These are phyloP conservation scores for Copsychus sechellarum DNA, from an alignment of 2,113 vertebrate genomes.

Conservation along the genomic window DNA sequence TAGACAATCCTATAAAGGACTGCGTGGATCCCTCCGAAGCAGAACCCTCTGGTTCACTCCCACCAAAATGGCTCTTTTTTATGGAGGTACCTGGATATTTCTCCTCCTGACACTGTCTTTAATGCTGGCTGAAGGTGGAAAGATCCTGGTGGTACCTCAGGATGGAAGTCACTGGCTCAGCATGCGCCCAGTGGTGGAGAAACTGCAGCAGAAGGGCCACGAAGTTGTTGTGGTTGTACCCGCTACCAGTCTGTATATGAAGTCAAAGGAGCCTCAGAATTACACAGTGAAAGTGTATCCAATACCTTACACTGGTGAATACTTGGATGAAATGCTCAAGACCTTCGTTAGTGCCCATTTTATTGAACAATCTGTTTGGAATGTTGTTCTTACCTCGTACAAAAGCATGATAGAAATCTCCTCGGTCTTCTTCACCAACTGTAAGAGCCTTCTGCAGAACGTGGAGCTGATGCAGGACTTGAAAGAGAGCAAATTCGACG, in stretches of 20 bases:
- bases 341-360: background rate
- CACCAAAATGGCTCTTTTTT: background rate
- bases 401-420: accelerated
- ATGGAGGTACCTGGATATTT: accelerated
- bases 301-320: constrained; percentile 51
- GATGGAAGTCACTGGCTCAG: constrained; percentile 90
- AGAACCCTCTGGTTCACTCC: background rate
- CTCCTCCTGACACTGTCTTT: background rate
- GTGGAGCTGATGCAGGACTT: constrained; percentile 53
- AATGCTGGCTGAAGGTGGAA: constrained; percentile 49
- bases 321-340: background rate
- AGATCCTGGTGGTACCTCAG: constrained; percentile 82
- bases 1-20: background rate
- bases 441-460: constrained; percentile 72
- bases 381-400: background rate
- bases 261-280: constrained; percentile 58
- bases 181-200: constrained; percentile 71
- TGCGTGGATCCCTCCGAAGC: accelerated
- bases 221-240: constrained; percentile 80
- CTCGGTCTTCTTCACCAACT: background rate
- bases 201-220: constrained; percentile 80
- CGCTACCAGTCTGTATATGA: constrained; percentile 74
- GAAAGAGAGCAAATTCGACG: constrained; percentile 70
- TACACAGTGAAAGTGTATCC: constrained; percentile 71
- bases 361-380: background rate